Evolutionary conservation across 37 sponge, comb jelly and placozoan genomes (phyloP), one percentile per base, ranked within the genome.

Genomic region (Cladorhizidae sp.): DNA sequence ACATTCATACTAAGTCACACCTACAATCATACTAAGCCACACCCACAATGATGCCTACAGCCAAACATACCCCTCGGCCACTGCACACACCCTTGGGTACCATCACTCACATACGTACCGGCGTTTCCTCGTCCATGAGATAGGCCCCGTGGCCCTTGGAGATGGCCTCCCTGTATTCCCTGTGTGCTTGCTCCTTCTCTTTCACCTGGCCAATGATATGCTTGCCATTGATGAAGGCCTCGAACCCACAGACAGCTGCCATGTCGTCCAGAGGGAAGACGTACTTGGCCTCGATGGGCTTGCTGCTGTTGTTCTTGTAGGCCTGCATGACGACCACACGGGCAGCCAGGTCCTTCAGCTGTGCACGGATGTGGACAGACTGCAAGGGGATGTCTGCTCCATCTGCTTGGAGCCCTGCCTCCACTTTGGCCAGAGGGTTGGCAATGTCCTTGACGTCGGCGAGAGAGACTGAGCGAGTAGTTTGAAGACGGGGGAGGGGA

Each of bases 91-190:
- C n/a, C n/a, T n/a, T n/a, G n/a, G n/a, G n/a, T n/a, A n/a, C n/a
- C 5, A 33, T 37, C 54, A 64, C 29, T 18, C 77, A 64, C 40
- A 74, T 54, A 74, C 70, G 83, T 36, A 98, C 96, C 39, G 96
- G 95, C 56, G 95, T 92, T 75, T 98, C 99, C 59, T 96, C 97
- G 40, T 98, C 99, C 99, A 98, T 98, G 77, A 98, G 97, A 82
- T 98, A 98, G 26, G 99, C 99, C 26, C 99, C 99, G 80, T 98
- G 97, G 22, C 99, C 99, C 73, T 94, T 82, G 52, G 91, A 89
- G 64, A 98, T 95, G 74, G 99, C 99, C 75, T 98, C 95, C 64
- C 77, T 93, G 89, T 98, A 98, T 78, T 98, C 99, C 55, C 84
- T 83, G 82, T 96, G 95, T 23, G 99, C 99, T 59, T 94, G 95